Evolutionary conservation across 1,140 invertebrate species (phyloP).

Genomic region (Panagrolaimus sp.): DNA sequence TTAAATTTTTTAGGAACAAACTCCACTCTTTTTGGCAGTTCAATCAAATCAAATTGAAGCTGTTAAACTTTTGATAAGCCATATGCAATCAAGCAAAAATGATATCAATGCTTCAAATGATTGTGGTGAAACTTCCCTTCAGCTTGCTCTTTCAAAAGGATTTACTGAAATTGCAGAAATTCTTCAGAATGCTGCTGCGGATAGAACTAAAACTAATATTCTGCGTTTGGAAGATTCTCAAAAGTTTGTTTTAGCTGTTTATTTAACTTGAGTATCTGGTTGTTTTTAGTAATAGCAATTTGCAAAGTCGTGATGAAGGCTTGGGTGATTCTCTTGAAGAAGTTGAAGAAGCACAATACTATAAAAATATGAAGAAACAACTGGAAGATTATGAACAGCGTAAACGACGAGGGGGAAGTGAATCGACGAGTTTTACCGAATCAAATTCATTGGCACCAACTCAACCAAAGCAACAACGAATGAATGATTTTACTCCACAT

Average conservation of each 20-base stretch:
- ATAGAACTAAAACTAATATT: conserved; percentile 1
- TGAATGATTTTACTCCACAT: too few relatives aligned
- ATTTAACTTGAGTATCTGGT: not conserved
- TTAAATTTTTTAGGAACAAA: not conserved
- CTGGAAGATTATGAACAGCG: conserved; percentile 1
- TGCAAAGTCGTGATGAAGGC: not conserved
- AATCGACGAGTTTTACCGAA: not conserved
- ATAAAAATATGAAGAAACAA: not conserved
- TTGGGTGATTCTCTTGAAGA: not conserved
- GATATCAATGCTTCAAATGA: not conserved
- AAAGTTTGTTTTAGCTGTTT: not conserved
- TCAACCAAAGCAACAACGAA: not conserved
- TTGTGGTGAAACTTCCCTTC: not conserved
- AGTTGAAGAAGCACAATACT: not conserved
- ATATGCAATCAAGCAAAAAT: not conserved
- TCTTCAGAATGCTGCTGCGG: not conserved
- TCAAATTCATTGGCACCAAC: not conserved
- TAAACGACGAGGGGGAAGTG: not conserved
- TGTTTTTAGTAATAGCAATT: not conserved
- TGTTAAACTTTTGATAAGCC: not conserved
- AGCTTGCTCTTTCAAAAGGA: too few relatives aligned
- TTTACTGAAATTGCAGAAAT: too few relatives aligned
- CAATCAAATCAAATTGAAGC: not conserved
- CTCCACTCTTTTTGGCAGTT: not conserved
- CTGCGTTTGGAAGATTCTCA: conserved; percentile 6